phyloP scores from a whole-genome alignment of 1,140 invertebrate genomes.

The Magallana gigas region DNA sequence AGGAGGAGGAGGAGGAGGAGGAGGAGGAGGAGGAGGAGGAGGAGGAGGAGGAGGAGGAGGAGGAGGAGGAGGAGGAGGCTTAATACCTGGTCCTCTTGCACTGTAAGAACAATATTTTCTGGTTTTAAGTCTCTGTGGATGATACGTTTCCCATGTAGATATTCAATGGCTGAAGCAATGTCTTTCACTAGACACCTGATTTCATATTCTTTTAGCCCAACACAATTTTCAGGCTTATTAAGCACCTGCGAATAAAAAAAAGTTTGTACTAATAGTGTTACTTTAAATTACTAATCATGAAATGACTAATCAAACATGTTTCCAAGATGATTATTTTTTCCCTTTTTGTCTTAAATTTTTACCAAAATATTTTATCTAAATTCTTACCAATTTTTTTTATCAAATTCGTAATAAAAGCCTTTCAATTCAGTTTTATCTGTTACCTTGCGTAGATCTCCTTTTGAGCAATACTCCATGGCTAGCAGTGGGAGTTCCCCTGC shows the following conservation, averaged over 20 bases:
- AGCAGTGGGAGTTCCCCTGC: constrained; percentile 84
- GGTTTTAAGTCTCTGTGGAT: constrained; percentile 94
- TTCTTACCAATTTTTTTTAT: too few relatives aligned
- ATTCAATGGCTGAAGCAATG: constrained; percentile 87
- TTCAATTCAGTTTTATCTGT: too few relatives aligned
- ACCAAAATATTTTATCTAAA: too few relatives aligned
- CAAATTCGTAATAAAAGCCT: too few relatives aligned
- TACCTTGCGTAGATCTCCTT: constrained; percentile 89
- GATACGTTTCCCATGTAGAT: constrained; percentile 88
- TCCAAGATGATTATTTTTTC: too few relatives aligned
- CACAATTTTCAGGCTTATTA: constrained; percentile 85
- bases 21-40: too few relatives aligned
- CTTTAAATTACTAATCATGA: too few relatives aligned
- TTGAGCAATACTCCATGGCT: constrained; percentile 93
- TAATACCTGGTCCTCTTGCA: constrained; percentile 77
- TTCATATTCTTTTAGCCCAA: constrained; percentile 86
- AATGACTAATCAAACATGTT: too few relatives aligned
- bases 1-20: neutral
- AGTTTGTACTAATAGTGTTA: too few relatives aligned
- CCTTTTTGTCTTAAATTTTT: too few relatives aligned
- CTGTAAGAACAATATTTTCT: constrained; percentile 92
- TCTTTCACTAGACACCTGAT: constrained; percentile 85
- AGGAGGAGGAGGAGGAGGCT: neutral
- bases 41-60: too few relatives aligned
- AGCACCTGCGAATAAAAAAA: constrained; percentile 80